These are phyloP conservation scores for Tupaia chinensis DNA, from an alignment of 2,113 vertebrate species.

Conservation along the genomic window DNA sequence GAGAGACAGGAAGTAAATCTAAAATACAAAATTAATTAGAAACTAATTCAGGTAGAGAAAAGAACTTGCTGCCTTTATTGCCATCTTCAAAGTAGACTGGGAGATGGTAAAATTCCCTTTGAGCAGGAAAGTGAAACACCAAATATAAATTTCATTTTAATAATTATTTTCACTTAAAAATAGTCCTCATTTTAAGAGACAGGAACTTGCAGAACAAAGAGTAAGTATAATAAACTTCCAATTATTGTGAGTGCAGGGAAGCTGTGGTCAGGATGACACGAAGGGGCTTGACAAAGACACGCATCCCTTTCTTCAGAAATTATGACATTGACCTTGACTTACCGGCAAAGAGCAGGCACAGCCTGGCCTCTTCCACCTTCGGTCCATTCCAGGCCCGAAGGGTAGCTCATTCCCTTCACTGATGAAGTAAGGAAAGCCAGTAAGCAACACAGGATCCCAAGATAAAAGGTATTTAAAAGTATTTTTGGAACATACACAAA, in stretches of 20 bases:
- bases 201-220: neutral
- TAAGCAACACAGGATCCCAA: neutral
- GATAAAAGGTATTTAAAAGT: neutral
- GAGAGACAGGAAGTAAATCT: conserved; percentile 33
- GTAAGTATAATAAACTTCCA: conserved; percentile 9
- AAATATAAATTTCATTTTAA: conserved; percentile 40
- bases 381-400: fast-evolving
- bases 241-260: neutral
- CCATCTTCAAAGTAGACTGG: conserved; percentile 49
- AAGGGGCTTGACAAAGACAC: neutral
- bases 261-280: neutral
- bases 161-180: conserved; percentile 63
- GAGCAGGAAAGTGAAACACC: conserved; percentile 12
- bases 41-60: conserved; percentile 10
- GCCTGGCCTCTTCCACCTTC: too few species aligned
- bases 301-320: neutral
- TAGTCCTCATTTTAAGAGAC: neutral
- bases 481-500: neutral
- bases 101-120: conserved; percentile 45
- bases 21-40: conserved; percentile 69
- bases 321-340: neutral
- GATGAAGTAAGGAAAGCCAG: neutral
- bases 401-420: too few species aligned
- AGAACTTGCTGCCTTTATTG: neutral
- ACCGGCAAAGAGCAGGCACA: fast-evolving